A percentile compares a stretch with the other conserved stretches of the same genome.
These are phyloP conservation scores for Astatotilapia flaviijosephi DNA, from an alignment of 2,113 vertebrate genomes.

Conservation along the genomic window DNA sequence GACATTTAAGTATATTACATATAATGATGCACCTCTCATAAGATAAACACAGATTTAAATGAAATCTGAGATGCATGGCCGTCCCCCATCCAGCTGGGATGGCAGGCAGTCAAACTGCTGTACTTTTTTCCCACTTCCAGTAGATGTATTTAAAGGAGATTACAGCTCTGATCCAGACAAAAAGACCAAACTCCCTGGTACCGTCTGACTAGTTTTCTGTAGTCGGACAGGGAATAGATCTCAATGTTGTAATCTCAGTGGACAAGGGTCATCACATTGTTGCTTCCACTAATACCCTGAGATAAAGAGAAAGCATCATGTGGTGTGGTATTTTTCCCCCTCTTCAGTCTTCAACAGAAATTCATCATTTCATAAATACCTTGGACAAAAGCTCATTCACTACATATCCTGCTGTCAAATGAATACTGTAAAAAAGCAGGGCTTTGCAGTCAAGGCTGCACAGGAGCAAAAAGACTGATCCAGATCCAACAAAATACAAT, in stretches of 20 bases:
- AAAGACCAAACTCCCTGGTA: constrained; percentile 40
- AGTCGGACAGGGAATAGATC: constrained; percentile 11
- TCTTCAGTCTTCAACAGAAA: neutral
- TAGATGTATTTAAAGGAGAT: constrained; percentile 68
- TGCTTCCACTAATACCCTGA: neutral
- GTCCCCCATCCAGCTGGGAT: constrained; percentile 51
- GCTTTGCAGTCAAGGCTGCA: neutral
- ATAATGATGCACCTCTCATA: constrained; percentile 67
- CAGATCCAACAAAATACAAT: neutral
- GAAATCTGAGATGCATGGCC: constrained; percentile 61
- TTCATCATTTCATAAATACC: neutral
- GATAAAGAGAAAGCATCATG: neutral
- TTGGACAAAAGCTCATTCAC: neutral
- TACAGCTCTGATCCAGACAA: constrained; percentile 59
- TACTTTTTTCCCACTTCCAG: constrained; percentile 63
- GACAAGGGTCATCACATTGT: neutral
- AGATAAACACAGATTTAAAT: constrained; percentile 68
- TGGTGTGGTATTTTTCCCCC: neutral
- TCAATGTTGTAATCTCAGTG: neutral
- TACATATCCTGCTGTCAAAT: neutral
- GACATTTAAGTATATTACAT: constrained; percentile 56
- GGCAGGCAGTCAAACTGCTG: constrained; percentile 55
- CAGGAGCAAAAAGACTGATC: neutral
- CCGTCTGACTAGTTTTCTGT: constrained; percentile 43
- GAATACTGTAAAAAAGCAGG: neutral